A percentile compares a stretch with the other conserved stretches of the same genome.
phyloP scores from a whole-genome alignment of 2,113 vertebrate genomes.

The Montifringilla adamsi region DNA sequence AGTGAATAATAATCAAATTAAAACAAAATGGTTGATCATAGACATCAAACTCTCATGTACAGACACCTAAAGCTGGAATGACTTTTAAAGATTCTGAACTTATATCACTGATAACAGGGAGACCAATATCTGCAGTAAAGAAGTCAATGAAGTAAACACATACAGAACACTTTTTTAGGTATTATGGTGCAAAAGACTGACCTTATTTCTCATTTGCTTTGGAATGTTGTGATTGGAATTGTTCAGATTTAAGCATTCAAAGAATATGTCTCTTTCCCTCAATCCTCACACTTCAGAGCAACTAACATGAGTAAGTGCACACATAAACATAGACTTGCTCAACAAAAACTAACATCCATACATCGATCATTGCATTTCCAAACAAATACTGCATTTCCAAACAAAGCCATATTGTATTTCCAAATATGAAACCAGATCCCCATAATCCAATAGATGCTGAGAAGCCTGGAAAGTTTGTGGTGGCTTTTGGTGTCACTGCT shows the following conservation, averaged over 20 bases:
- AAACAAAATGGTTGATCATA: background rate
- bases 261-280: background rate
- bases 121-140: background rate
- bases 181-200: background rate
- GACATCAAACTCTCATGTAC: background rate
- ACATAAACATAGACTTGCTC: background rate
- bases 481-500: background rate
- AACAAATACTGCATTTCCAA: background rate
- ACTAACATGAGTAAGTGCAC: fast-evolving
- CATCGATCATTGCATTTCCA: background rate
- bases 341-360: background rate
- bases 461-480: background rate
- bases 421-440: background rate
- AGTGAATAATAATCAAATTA: background rate
- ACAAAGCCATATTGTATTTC: background rate
- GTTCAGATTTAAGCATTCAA: background rate
- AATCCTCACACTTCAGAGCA: background rate
- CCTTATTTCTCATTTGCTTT: background rate
- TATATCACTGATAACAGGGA: background rate
- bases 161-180: background rate
- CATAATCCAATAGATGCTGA: background rate
- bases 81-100: background rate
- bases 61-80: background rate
- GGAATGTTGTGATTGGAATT: background rate
- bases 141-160: background rate